These are phyloP conservation scores for Cichladusa arquata DNA, from an alignment of 2,113 vertebrate species.

Conservation along the genomic window DNA sequence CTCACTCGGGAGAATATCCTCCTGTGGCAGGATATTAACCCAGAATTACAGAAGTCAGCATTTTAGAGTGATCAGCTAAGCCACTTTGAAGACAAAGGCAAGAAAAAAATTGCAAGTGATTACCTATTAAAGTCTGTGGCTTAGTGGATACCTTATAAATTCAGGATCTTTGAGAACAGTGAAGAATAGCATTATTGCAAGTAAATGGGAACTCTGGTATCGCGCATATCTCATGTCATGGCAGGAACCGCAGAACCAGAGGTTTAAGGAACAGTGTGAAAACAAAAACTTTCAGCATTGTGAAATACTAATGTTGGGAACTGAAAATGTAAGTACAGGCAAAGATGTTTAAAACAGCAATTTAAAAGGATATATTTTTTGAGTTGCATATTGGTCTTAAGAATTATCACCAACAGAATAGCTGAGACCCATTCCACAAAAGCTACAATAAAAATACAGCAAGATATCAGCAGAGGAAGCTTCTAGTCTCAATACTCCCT, in stretches of 20 bases:
- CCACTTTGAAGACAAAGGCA: not conserved
- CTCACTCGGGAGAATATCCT: not conserved
- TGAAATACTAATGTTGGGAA: not conserved
- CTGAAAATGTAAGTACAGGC: not conserved
- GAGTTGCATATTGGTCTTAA: not conserved
- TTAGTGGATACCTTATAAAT: not conserved
- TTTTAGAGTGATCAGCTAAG: not conserved
- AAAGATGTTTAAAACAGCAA: not conserved
- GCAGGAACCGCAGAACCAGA: not conserved
- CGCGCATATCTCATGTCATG: not conserved
- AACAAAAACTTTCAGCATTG: not conserved
- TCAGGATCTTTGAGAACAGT: not conserved
- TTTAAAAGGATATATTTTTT: not conserved
- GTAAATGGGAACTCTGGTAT: not conserved
- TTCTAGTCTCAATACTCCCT: not conserved
- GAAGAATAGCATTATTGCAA: not conserved
- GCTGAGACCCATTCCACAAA: not conserved
- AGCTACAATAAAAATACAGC: not conserved
- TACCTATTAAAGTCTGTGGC: not conserved
- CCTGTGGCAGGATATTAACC: not conserved
- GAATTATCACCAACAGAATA: not conserved
- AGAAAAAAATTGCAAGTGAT: not conserved
- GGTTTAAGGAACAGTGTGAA: not conserved
- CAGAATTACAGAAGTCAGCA: not conserved
- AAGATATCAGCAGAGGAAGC: not conserved